phyloP scores from a whole-genome alignment of 2,888 invertebrate genomes.

The Trissonchulus sp. region DNA sequence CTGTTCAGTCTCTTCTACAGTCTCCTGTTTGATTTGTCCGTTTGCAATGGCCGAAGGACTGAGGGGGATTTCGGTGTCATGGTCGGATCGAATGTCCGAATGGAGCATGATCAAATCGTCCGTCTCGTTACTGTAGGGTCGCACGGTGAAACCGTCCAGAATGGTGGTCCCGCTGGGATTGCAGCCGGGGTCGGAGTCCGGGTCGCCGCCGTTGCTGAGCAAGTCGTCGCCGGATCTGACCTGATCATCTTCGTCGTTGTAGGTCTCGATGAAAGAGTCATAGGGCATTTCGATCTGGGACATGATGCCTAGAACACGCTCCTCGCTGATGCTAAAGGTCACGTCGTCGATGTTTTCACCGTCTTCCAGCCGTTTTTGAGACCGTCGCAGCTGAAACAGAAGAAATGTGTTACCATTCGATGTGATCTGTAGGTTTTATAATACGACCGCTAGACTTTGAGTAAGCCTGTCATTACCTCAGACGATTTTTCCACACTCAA shows the following conservation, averaged over 20 bases:
- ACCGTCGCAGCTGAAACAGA: not conserved
- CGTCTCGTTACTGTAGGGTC: not conserved
- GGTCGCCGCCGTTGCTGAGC: not conserved
- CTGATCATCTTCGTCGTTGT: not conserved
- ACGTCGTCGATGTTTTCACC: not conserved
- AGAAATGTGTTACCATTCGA: too few species aligned
- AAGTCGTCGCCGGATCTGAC: too few species aligned
- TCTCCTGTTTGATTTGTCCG: too few species aligned
- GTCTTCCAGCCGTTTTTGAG: not conserved
- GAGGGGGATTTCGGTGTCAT: not conserved
- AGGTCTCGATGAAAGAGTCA: not conserved
- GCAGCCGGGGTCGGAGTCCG: not conserved
- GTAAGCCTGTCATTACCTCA: too few species aligned
- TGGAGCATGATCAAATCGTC: not conserved
- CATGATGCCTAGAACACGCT: not conserved
- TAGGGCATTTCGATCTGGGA: not conserved
- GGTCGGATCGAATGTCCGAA: not conserved
- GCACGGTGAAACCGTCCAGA: not conserved
- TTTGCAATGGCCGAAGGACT: not conserved
- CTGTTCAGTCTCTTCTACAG: not conserved
- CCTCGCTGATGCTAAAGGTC: not conserved
- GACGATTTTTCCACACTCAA: too few species aligned
- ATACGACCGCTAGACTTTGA: too few species aligned
- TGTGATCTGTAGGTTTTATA: too few species aligned
- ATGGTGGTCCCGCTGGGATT: not conserved